Evolutionary conservation across 1,140 invertebrate genomes (phyloP).

Genomic region (Drosophila ohnishii): DNA sequence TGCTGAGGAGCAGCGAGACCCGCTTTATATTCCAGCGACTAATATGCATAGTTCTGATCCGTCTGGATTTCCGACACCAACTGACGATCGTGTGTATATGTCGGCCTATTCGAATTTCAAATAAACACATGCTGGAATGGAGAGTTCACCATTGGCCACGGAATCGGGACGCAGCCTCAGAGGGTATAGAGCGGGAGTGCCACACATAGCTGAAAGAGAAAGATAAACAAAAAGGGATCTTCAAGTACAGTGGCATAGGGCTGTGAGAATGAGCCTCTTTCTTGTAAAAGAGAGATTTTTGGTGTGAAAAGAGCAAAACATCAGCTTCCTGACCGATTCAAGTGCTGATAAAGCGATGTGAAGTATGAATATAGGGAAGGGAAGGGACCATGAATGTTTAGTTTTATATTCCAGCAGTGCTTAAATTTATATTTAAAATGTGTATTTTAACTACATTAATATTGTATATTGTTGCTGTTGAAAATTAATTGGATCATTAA

Average conservation of each 20-base stretch:
- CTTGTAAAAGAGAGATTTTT: not conserved
- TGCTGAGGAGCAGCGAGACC: conserved; percentile 43
- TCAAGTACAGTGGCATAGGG: not conserved
- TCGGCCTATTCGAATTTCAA: conserved; percentile 58
- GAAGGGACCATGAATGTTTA: not conserved
- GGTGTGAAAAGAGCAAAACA: not conserved
- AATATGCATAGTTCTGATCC: conserved; percentile 47
- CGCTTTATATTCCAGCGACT: conserved; percentile 72
- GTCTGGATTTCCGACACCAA: conserved; percentile 19
- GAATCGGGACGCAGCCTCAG: conserved; percentile 22
- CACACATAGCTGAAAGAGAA: conserved; percentile 19
- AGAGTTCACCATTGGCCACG: conserved; percentile 11
- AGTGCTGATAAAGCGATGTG: not conserved
- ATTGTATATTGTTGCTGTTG: not conserved
- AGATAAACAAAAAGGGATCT: conserved; percentile 38
- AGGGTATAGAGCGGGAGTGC: conserved; percentile 8
- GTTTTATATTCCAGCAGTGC: not conserved
- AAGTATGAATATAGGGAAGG: not conserved
- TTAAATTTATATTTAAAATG: not conserved
- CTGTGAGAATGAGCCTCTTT: not conserved
- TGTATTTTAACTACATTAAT: not conserved
- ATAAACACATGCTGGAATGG: conserved; percentile 56
- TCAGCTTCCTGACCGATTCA: not conserved
- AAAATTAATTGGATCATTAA: not conserved
- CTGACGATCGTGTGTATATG: conserved; percentile 38